Evolutionary conservation across 2,797 vertebrate genomes (phyloP), one percentile per base, ranked within the genome.

Genomic region (Sphenodon punctatus): DNA sequence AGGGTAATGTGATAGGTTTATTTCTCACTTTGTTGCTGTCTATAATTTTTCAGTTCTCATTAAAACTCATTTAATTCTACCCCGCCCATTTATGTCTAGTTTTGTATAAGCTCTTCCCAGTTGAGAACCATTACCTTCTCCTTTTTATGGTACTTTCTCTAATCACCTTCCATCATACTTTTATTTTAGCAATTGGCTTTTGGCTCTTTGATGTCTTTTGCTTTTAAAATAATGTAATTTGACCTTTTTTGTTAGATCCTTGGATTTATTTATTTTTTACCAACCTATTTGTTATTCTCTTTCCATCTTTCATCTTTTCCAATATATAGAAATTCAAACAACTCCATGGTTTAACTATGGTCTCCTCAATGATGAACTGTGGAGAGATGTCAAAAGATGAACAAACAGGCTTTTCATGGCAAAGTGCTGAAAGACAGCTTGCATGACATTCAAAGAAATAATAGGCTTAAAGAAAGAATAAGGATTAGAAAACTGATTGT

Each of bases 131-230:
- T 94, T 93, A 93, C 92, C 86, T 90, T 70, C 32, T 88, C 75
- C 92, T 89, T 81, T 76, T 74, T 91, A 89, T 72, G 64, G 80
- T 88, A 84, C 43, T 71, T 75, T 82, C 87, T 76, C 86, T 82
- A 86, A 90, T 88, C 43, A 86, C 89, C 84, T 86, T 58, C 68
- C 67, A 82, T 85, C 46, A 88, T 88, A 78, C 90, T 86, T 88
- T 90, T 92, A 87, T 90, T 95, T 92, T 91, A 82, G 88, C 82
- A 84, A 92, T 85, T 93, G 81, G 90, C 45, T 75, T 90, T 87
- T 90, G 87, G 63, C 23, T 82, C 78, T 91, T 93, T 93, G 76
- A 91, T 86, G 43, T 88, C 84, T 90, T 88, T 91, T 81, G 80
- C 72, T 87, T 92, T 91, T 87, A 86, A 84, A 76, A 87, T 86